A percentile compares a stretch with the other conserved stretches of the same genome.
Evolutionary conservation across 2,888 invertebrate genomes (phyloP).

Genomic region (Perdita meconis): DNA sequence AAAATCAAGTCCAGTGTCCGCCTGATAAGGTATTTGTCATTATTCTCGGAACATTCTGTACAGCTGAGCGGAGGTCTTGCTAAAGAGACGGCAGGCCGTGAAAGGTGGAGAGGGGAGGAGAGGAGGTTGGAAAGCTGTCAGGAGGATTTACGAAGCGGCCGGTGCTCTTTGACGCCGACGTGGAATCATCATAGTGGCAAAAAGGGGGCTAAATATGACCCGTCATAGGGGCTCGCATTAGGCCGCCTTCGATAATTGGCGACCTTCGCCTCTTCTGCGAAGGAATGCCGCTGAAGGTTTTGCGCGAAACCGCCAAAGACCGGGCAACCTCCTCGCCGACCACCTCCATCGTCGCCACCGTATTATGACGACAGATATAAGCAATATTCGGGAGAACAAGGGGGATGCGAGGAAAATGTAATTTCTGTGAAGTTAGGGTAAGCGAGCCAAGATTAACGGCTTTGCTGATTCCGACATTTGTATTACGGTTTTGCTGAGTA

Average conservation of each 20-base stretch:
- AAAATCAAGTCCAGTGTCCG: background rate
- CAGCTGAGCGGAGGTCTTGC: slow-evolving; percentile 6
- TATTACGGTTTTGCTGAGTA: too few species aligned
- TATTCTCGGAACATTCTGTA: slow-evolving; percentile 1
- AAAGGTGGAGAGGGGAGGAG: background rate
- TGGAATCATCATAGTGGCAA: slow-evolving; percentile 64
- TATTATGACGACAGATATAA: slow-evolving; percentile 65
- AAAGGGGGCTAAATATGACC: slow-evolving; percentile 76
- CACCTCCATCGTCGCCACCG: slow-evolving; percentile 1
- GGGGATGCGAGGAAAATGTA: slow-evolving; percentile 62
- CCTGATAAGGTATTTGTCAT: slow-evolving; percentile 1
- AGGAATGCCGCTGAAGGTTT: slow-evolving; percentile 77
- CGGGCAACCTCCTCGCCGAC: slow-evolving; percentile 15
- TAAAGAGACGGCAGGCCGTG: too few species aligned
- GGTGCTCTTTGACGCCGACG: slow-evolving; percentile 70
- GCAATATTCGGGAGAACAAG: slow-evolving; percentile 66
- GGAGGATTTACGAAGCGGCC: slow-evolving; percentile 69
- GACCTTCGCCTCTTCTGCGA: slow-evolving; percentile 82
- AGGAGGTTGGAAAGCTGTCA: slow-evolving; percentile 28
- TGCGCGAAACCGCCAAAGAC: slow-evolving; percentile 61
- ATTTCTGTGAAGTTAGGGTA: too few species aligned
- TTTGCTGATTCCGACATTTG: too few species aligned
- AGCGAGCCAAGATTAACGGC: too few species aligned
- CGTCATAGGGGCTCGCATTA: slow-evolving; percentile 78
- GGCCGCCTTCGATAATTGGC: slow-evolving; percentile 81